Evolutionary conservation across 2,113 vertebrate genomes (phyloP).

Genomic region (Onychostoma macrolepis): DNA sequence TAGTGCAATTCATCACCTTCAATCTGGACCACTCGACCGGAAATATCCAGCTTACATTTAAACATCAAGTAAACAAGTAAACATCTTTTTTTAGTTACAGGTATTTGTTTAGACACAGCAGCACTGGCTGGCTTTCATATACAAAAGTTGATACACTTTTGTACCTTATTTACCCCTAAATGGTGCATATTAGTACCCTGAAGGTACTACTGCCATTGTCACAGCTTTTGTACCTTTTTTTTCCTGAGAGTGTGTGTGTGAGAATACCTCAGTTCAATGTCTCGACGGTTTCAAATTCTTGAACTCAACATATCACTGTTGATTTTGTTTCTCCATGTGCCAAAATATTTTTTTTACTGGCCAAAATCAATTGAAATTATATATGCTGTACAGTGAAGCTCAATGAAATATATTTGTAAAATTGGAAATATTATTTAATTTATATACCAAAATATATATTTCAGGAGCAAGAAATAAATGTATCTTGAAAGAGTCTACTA

Average conservation of each 20-base stretch:
- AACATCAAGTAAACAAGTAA: neutral
- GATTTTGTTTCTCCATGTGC: neutral
- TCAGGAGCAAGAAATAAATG: neutral
- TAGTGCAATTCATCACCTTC: neutral
- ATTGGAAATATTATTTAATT: too few relatives aligned
- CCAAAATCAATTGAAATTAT: neutral
- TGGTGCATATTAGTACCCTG: neutral
- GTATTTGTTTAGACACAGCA: neutral
- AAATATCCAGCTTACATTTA: neutral
- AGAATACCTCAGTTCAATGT: neutral
- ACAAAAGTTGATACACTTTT: neutral
- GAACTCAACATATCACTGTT: neutral
- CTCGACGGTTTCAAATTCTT: neutral
- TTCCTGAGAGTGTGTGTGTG: neutral
- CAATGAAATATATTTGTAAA: neutral
- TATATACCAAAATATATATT: neutral
- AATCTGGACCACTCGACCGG: neutral
- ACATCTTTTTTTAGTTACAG: neutral
- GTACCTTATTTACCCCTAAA: neutral
- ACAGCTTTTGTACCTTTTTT: neutral
- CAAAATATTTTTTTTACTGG: neutral
- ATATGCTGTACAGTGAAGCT: neutral
- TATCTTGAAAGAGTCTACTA: too few relatives aligned
- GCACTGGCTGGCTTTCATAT: neutral
- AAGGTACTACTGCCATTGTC: neutral